Evolutionary conservation across 2,797 vertebrate genomes (phyloP).

Genomic region (Malacoctenus gilli): DNA sequence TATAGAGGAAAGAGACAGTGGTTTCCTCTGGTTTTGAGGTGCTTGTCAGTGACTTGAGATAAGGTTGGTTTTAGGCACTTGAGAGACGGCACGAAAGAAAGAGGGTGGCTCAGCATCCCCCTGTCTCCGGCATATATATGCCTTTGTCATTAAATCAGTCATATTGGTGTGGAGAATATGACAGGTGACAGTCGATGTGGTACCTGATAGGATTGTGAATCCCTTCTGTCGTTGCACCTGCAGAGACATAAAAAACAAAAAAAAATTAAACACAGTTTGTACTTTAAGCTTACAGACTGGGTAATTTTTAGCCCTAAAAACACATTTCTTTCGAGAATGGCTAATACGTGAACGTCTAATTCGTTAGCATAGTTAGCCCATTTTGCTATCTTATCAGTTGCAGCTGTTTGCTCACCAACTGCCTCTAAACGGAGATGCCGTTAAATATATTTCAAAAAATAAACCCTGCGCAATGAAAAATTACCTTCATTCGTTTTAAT

Average conservation of each 20-base stretch:
- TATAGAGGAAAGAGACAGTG: no score
- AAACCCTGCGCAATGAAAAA: no score
- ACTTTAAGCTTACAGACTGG: background rate
- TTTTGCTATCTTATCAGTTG: constrained; percentile 9
- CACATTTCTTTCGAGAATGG: constrained; percentile 2
- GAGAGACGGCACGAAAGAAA: no score
- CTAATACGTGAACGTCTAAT: constrained; percentile 36
- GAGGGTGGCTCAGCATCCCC: no score
- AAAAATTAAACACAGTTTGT: background rate
- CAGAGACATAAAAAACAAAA: constrained; percentile 61
- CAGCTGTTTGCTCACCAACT: background rate
- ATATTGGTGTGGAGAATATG: background rate
- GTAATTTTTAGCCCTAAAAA: background rate
- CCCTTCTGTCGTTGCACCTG: constrained; percentile 98
- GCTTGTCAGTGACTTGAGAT: no score
- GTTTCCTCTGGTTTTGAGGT: no score
- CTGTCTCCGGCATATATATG: no score
- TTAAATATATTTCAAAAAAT: background rate
- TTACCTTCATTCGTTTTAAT: constrained; percentile 14
- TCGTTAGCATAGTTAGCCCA: constrained; percentile 51
- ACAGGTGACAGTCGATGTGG: background rate
- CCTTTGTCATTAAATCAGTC: no score
- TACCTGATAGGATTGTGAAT: constrained; percentile 98
- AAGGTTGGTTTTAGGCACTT: no score
- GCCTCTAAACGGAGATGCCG: background rate